Evolutionary conservation across 2,113 vertebrate genomes (phyloP).

Genomic region (Oxyura jamaicensis): DNA sequence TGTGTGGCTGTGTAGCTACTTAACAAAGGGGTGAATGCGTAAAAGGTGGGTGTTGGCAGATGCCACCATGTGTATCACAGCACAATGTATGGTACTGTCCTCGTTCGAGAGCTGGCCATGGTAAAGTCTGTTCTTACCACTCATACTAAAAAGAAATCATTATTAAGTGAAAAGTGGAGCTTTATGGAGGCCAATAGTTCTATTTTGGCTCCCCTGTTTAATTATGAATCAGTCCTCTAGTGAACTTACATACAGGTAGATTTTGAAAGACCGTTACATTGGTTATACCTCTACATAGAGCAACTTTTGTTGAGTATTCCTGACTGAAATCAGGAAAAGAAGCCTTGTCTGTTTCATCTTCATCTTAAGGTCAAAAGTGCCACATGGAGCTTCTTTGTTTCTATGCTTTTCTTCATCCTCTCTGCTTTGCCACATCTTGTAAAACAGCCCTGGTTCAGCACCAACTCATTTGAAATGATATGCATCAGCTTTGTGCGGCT

Average conservation of each 20-base stretch:
- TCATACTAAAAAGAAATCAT: not conserved
- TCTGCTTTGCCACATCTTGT: not conserved
- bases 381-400: fast-evolving
- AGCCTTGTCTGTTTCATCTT: not conserved
- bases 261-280: not conserved
- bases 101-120: not conserved
- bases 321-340: not conserved
- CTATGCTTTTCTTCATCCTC: fast-evolving
- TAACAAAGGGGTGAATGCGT: slow-evolving; percentile 2
- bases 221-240: not conserved
- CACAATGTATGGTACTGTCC: not conserved
- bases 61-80: not conserved
- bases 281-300: not conserved
- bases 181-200: not conserved
- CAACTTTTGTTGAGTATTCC: not conserved
- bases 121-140: not conserved
- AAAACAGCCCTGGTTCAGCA: not conserved
- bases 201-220: not conserved
- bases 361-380: not conserved
- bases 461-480: fast-evolving
- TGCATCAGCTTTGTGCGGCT: fast-evolving
- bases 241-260: too few relatives aligned
- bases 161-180: not conserved
- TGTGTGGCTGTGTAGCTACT: not conserved
- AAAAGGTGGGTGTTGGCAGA: not conserved